Evolutionary conservation across 2,797 vertebrate species (phyloP), one percentile per base, ranked within the genome.

Genomic region (Poeciliopsis presidionis): DNA sequence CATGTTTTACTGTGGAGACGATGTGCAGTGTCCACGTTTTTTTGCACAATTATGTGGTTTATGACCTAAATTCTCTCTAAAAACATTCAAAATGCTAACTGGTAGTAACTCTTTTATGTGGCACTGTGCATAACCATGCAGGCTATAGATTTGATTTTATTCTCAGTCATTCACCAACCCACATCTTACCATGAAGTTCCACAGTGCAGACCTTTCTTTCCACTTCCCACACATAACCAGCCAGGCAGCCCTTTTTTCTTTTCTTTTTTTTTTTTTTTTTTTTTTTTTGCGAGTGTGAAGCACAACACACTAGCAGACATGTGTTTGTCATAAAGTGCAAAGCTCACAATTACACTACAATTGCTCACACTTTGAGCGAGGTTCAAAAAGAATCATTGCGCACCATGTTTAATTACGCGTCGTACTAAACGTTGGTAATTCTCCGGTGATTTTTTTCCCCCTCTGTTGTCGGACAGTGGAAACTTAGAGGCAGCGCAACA

Each of bases 281-380:
- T 86, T 85, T 75, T 76, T 81, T 45, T n/a, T 28, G 76, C 74
- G 74, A 76, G 43, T 84, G 84, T 85, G 46, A 86, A 91, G 70
- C 87, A 89, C 81, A 90, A 90, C 79, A 80, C 88, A 84, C 77
- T 76, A 87, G 88, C 69, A 57, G 89, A 90, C 92, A 92, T 88
- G 43, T 93, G 93, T 91, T 94, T 92, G 86, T 87, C 89, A 92
- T 93, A 91, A 94, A 93, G 70, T 30, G 75, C 63, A 47, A 73
- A 79, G 77, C 83, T 85, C 76, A 71, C 73, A 92, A 81, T 85
- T 57, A 84, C 84, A 85, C 85, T 85, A 78, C 81, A 82, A 65
- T 85, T 59, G 51, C 92, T 91, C 89, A 84, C 88, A 89, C 88
- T 88, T 88, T 86, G 90, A 93, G 87, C 77, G 5, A 74, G 45